Evolutionary conservation across 2,113 vertebrate species (phyloP), one percentile per base, ranked within the genome.

Genomic region (Epinephelus moara): DNA sequence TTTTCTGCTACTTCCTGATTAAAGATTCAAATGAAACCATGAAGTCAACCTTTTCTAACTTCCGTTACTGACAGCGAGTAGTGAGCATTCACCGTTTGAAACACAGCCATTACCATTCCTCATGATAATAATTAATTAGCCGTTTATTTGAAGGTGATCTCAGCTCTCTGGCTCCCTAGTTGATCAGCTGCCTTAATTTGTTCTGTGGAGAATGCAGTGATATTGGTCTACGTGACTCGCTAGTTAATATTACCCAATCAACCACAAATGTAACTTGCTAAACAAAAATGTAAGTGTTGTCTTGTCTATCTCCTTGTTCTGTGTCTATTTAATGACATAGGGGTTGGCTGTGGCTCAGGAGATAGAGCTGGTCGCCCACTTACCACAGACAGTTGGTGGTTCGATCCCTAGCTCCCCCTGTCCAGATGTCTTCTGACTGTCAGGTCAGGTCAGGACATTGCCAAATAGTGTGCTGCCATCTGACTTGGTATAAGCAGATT

Each of bases 141-240:
- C 2, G n/a, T 87, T 85, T 62, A 76, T 76, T 82, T 79, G 73
- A 85, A 87, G 81, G 78, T 80, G 63, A 82, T 86, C 68, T 52
- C 67, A 14, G 78, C 81, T 76, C 66, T 59, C 27, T 6, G 52
- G 64, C 76, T 77, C 75, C 82, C 57, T 1, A 19, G 52, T 52
- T 75, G 66, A 82, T 82, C 71, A 19, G 62, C 70, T 61, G 57
- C 62, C 45, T 85, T 77, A 70, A 81, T 84, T 86, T 76, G 74
- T 61, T 82, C 82, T 45, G 42, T 37, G 40, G 69, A 83, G 80
- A 79, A 57, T 52, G 18, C 70, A 0, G 18, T 50, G 53, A 61
- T 70, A 21, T 21, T 1, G n/a, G 19, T 6, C 57, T 49, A 67
- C 40, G 25, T 88, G 78, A 79, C 61, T 6, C 30, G 66, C 19